Evolutionary conservation across 2,888 invertebrate species (phyloP), one percentile per base, ranked within the genome.

Genomic region (Orchesellides sinensis): DNA sequence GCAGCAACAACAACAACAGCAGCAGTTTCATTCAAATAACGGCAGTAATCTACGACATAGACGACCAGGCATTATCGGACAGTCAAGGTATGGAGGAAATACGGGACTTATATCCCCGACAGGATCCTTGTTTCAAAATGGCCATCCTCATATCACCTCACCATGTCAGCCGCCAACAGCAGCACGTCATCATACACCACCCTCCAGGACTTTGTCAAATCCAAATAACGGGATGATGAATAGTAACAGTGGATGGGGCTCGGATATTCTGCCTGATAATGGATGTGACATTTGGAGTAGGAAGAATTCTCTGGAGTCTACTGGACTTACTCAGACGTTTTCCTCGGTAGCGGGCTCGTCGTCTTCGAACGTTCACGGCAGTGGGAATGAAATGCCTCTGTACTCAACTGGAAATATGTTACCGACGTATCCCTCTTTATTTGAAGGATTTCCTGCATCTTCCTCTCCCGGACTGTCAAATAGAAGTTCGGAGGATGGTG

Each of bases 251-350:
- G 63, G 68, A 45, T 86, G 85, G 84, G 84, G 80, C 6, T 23
- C 65, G 0, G 87, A 88, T 23, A 84, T 84, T 78, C 72, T 87
- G 17, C 81, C 86, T 4, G 86, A 88, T 35, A 87, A 87, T 77
- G 86, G 86, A 27, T 86, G 86, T 72, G 88, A 86, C 75, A 84
- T 86, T 78, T 88, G 88, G 88, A 85, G 74, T 19, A 4, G 84
- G 8, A 72, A 74, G 29, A 73, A 70, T 29, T 80, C 79, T 8
- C 6, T 79, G 63, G 70, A 79, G 4, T 40, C 40, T n/a, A 25
- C 56, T 14, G 65, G 65, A 21, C 25, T 80, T 12, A 35, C 29
- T 4, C 81, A 81, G 32, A 40, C 74, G 4, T 81, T 81, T 74
- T 74, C 81, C 32, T 56, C 81, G 29, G 81, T 74, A 8, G 74